A percentile compares a stretch with the other conserved stretches of the same genome.
These are phyloP conservation scores for Marcusenius ussheri DNA, from an alignment of 2,113 vertebrate genomes.

Conservation along the genomic window DNA sequence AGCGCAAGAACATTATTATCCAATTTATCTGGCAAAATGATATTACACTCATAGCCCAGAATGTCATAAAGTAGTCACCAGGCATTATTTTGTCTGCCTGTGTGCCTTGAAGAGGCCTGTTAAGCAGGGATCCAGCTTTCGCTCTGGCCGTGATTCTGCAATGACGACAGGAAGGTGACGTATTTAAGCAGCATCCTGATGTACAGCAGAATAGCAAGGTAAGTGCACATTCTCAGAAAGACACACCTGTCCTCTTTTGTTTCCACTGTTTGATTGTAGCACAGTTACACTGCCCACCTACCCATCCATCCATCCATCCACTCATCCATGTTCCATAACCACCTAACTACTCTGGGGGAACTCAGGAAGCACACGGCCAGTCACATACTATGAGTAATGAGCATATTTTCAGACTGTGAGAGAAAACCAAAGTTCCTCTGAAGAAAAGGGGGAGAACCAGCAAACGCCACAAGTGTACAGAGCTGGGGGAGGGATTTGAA, in stretches of 20 bases:
- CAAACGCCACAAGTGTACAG: neutral
- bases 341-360: neutral
- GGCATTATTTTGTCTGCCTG: neutral
- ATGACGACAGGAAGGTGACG: neutral
- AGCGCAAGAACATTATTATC: neutral
- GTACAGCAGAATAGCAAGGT: neutral
- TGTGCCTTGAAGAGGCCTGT: neutral
- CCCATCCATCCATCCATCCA: neutral
- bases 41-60: conserved; percentile 1
- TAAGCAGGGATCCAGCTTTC: neutral
- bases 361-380: neutral
- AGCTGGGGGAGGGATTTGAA: neutral
- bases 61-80: neutral
- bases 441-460: neutral
- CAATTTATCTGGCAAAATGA: neutral
- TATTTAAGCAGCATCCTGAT: neutral
- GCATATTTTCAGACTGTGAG: neutral
- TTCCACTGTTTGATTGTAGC: neutral
- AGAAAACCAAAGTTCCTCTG: neutral
- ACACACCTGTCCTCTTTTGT: neutral
- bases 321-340: neutral
- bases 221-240: neutral
- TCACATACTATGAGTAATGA: neutral
- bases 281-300: neutral
- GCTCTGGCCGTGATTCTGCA: neutral